Evolutionary conservation across 2,888 invertebrate genomes (phyloP).

Genomic region (Cetonia aurata): DNA sequence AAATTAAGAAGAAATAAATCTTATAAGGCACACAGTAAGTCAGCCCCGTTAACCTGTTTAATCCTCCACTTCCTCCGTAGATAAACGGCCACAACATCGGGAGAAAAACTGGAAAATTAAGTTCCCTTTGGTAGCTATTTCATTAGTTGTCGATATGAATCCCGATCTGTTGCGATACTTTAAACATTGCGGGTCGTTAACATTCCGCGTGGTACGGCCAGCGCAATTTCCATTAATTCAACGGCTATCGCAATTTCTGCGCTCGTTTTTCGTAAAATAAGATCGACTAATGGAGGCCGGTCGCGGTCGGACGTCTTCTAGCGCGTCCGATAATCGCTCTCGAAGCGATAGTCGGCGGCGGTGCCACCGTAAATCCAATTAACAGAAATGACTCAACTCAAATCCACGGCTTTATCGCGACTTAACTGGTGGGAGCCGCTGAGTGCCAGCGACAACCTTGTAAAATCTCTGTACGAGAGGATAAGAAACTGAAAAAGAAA

Average conservation of each 20-base stretch:
- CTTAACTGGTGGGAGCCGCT: background rate
- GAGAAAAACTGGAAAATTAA: no score
- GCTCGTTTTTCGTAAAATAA: slow-evolving; percentile 26
- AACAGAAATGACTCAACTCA: slow-evolving; percentile 36
- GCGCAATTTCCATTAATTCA: slow-evolving; percentile 3
- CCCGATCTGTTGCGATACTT: no score
- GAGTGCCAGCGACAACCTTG: slow-evolving; percentile 26
- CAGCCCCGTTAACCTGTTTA: no score
- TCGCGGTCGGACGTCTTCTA: background rate
- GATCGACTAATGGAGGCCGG: slow-evolving; percentile 21
- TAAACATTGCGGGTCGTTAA: slow-evolving; percentile 11
- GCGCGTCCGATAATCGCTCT: slow-evolving; percentile 25
- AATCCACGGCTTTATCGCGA: slow-evolving; percentile 18
- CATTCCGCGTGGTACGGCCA: slow-evolving; percentile 1
- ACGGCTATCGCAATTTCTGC: slow-evolving; percentile 25
- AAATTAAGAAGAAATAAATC: no score
- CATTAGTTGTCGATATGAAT: no score
- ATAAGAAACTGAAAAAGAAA: background rate
- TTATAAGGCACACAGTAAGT: no score
- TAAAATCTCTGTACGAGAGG: background rate
- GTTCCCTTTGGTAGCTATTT: no score
- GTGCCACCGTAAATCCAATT: slow-evolving; percentile 37
- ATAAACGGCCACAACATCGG: no score
- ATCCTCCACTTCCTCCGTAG: no score
- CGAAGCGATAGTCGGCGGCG: slow-evolving; percentile 11